A percentile compares a stretch with the other conserved stretches of the same genome.
Evolutionary conservation across 2,797 vertebrate species (phyloP).

Genomic region (Diplodus sargus): DNA sequence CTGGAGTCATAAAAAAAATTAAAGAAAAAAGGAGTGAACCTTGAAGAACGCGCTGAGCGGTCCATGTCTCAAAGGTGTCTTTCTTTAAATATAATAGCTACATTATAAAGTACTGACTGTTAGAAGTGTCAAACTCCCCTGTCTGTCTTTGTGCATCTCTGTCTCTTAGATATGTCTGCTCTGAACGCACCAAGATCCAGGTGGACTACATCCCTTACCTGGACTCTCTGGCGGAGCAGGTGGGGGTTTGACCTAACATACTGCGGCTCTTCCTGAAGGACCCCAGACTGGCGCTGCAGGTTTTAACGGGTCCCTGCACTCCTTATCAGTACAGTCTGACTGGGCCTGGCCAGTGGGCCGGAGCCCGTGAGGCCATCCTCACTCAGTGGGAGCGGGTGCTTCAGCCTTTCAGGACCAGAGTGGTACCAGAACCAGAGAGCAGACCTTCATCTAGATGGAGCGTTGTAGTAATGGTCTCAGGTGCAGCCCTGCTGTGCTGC

Average conservation of each 20-base stretch:
- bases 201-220: constrained; percentile 83
- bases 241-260: constrained; percentile 83
- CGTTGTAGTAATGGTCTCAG: constrained; percentile 62
- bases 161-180: constrained; percentile 75
- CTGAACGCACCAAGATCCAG: constrained; percentile 79
- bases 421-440: constrained; percentile 58
- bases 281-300: constrained; percentile 81
- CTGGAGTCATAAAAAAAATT: no score
- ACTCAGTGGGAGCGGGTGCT: constrained; percentile 87
- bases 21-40: no score
- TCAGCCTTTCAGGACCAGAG: constrained; percentile 83
- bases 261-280: constrained; percentile 83
- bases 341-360: constrained; percentile 87
- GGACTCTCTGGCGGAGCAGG: constrained; percentile 83
- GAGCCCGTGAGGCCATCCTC: constrained; percentile 87
- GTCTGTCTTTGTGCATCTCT: not conserved
- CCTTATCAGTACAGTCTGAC: constrained; percentile 88
- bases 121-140: no score
- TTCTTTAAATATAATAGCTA: no score
- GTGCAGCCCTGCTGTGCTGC: constrained; percentile 58
- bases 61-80: no score
- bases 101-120: no score
- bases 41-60: not conserved
- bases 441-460: constrained; percentile 31
- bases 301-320: constrained; percentile 87